These are phyloP conservation scores for Nephrocerus scutellatus DNA, from an alignment of 2,888 invertebrate genomes.

Conservation along the genomic window DNA sequence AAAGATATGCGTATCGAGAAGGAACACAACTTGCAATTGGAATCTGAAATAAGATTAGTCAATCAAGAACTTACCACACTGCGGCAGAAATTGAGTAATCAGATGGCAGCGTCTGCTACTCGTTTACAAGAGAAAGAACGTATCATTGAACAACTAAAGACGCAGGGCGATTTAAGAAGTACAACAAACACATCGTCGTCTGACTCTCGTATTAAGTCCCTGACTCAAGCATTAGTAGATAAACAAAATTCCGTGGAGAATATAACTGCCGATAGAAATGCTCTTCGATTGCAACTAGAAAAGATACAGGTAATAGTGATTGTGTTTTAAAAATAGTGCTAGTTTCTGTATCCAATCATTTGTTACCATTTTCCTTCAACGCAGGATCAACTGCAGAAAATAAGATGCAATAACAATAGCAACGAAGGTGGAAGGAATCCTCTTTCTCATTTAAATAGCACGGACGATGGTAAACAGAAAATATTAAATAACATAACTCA, in stretches of 20 bases:
- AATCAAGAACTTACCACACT: slow-evolving; percentile 44
- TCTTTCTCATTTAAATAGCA: slow-evolving; percentile 55
- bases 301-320: slow-evolving; percentile 58
- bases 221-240: slow-evolving; percentile 77
- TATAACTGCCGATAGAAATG: slow-evolving; percentile 77
- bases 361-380: background rate
- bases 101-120: slow-evolving; percentile 32
- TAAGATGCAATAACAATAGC: slow-evolving; percentile 49
- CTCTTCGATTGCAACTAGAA: slow-evolving; percentile 74
- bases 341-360: slow-evolving; percentile 11
- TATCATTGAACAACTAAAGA: slow-evolving; percentile 49
- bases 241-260: slow-evolving; percentile 81
- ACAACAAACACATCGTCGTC: slow-evolving; percentile 22
- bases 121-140: slow-evolving; percentile 46
- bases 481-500: background rate
- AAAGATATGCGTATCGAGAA: slow-evolving; percentile 43
- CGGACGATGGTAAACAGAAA: slow-evolving; percentile 55
- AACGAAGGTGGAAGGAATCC: slow-evolving; percentile 9
- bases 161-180: slow-evolving; percentile 33
- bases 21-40: slow-evolving; percentile 47
- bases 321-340: no score
- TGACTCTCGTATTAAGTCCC: slow-evolving; percentile 49
- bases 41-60: slow-evolving; percentile 42
- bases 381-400: slow-evolving; percentile 53
- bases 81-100: slow-evolving; percentile 44